phyloP scores from a whole-genome alignment of 2,113 vertebrate species.

The Colossoma macropomum region DNA sequence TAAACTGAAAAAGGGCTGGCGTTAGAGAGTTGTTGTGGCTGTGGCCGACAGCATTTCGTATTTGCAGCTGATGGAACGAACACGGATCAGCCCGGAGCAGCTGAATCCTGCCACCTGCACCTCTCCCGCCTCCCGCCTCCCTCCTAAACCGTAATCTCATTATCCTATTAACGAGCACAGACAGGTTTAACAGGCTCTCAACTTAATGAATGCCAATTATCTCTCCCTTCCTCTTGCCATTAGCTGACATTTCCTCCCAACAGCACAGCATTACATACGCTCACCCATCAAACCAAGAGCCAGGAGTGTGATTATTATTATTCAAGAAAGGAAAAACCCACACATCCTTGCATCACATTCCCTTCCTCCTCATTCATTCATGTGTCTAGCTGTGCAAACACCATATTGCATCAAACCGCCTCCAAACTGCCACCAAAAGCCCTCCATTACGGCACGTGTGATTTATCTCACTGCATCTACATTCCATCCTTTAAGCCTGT shows the following conservation, averaged over 20 bases:
- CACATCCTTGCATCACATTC: neutral
- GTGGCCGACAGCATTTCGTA: neutral
- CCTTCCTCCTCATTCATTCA: slow-evolving; percentile 29
- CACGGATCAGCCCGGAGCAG: neutral
- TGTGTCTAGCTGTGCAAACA: slow-evolving; percentile 7
- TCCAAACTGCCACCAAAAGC: slow-evolving; percentile 32
- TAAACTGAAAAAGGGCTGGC: neutral
- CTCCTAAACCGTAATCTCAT: slow-evolving; percentile 47
- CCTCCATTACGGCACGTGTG: slow-evolving; percentile 10
- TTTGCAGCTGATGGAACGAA: slow-evolving; percentile 4
- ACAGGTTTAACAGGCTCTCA: slow-evolving; percentile 60
- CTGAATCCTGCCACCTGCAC: slow-evolving; percentile 6
- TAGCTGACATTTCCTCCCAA: slow-evolving; percentile 39
- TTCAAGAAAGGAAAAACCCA: slow-evolving; percentile 28
- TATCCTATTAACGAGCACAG: slow-evolving; percentile 53
- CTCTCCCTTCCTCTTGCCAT: slow-evolving; percentile 52
- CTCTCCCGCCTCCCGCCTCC: neutral
- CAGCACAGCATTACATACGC: slow-evolving; percentile 43
- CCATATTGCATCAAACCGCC: slow-evolving; percentile 34
- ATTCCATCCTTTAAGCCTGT: slow-evolving; percentile 62
- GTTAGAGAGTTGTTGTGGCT: neutral
- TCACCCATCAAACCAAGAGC: slow-evolving; percentile 27
- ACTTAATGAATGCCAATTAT: slow-evolving; percentile 64
- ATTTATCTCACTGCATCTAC: slow-evolving; percentile 63
- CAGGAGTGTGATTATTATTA: slow-evolving; percentile 39